These are phyloP conservation scores for Hermaeophaga mercurialis DNA, from an alignment of 2,888 invertebrate species.

Conservation along the genomic window DNA sequence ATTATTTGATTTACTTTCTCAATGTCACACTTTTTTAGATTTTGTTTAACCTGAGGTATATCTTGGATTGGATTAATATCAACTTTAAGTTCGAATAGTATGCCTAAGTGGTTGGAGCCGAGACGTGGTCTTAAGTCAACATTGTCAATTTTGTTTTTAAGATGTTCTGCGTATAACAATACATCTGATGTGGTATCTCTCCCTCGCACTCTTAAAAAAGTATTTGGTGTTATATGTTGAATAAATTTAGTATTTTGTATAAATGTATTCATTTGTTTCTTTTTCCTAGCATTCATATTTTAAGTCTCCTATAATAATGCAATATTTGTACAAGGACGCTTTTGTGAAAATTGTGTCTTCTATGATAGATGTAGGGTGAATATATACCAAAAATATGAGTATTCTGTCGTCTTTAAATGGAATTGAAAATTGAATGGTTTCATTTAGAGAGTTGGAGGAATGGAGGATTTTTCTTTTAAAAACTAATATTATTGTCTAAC, in stretches of 20 bases:
- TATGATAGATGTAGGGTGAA: too few species aligned
- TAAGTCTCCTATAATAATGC: neutral
- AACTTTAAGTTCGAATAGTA: neutral
- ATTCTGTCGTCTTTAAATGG: too few species aligned
- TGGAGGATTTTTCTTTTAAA: slow-evolving; percentile 14
- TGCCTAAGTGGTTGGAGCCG: too few species aligned
- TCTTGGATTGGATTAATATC: neutral
- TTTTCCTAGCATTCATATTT: neutral
- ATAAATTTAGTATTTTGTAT: neutral
- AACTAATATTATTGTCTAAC: slow-evolving; percentile 12
- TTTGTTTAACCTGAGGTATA: neutral
- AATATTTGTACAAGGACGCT: slow-evolving; percentile 1
- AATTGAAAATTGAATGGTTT: too few species aligned
- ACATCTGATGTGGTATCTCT: too few species aligned
- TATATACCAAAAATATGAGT: too few species aligned
- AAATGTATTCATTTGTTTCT: neutral
- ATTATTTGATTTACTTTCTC: too few species aligned
- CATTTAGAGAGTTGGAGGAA: neutral
- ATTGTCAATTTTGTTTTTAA: too few species aligned
- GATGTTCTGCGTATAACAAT: neutral
- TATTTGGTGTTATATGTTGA: neutral
- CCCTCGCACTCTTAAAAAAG: neutral
- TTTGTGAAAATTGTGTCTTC: slow-evolving; percentile 2
- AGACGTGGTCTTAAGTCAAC: too few species aligned
- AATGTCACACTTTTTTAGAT: too few species aligned